Evolutionary conservation across 2,797 vertebrate species (phyloP), one percentile per base, ranked within the genome.

Genomic region (Pangasius mekongensis): DNA sequence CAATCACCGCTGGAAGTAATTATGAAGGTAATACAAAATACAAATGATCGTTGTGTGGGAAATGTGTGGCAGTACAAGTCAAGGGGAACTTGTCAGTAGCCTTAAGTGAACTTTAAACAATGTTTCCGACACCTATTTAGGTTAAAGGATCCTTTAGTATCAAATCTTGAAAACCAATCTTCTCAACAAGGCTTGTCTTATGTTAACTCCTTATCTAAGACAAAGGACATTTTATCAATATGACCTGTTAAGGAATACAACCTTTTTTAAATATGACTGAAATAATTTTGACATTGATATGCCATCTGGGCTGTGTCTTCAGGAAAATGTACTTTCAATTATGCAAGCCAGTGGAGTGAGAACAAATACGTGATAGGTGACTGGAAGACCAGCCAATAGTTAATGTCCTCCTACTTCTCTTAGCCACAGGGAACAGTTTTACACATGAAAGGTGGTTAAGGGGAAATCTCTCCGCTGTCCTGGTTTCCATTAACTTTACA

Each of bases 301-400:
- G 95, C 94, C 94, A 95, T 94, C 95, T 94, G 95, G 95, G 94
- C 95, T 94, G 93, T 96, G 95, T 96, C 95, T 95, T 95, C 94
- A 96, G 96, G 96, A 94, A 95, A 95, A 96, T 93, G 95, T 92
- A 94, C 94, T 96, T 96, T 95, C 95, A 96, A 96, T 97, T 96
- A 96, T 95, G 93, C 94, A 92, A 95, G 93, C 90, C 93, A 92
- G 92, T 95, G 95, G 93, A 95, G 96, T 95, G 95, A 96, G 94
- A 95, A 95, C 93, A 93, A 94, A 94, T 94, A 90, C 95, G 92
- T 90, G 89, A 86, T 93, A 95, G 95, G 91, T 93, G 91, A 93
- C 92, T 93, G 93, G 92, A 94, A 95, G 93, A 95, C 91, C 66
- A 92, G 92, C 94, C 94, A 89, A 90, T 93, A 91, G 93, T 92